These are phyloP conservation scores for Scytalopus superciliaris DNA, from an alignment of 2,113 vertebrate species.

Conservation along the genomic window DNA sequence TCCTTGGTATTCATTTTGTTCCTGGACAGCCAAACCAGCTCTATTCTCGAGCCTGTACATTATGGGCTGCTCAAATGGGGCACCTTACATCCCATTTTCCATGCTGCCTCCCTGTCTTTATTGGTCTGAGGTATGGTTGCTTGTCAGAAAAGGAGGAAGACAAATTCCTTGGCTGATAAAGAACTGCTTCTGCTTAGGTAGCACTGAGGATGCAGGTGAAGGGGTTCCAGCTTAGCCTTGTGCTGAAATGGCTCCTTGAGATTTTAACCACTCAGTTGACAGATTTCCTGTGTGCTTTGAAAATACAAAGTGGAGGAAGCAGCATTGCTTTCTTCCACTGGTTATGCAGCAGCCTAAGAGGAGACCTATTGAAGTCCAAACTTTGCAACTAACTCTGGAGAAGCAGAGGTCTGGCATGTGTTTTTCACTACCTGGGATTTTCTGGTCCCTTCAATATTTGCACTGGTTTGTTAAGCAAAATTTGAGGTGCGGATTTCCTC, in stretches of 20 bases:
- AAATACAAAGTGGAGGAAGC: neutral
- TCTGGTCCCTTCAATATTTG: neutral
- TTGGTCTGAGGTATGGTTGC: neutral
- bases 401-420: neutral
- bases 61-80: neutral
- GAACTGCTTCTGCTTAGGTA: neutral
- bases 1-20: neutral
- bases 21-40: neutral
- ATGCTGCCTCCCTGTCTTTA: neutral
- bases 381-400: neutral
- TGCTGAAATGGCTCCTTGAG: constrained; percentile 23
- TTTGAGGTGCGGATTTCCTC: neutral
- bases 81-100: neutral
- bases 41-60: neutral
- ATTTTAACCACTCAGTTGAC: neutral
- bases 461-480: neutral
- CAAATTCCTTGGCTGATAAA: neutral
- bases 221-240: neutral
- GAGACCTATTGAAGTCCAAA: neutral
- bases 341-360: neutral
- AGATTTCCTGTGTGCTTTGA: neutral
- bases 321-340: neutral
- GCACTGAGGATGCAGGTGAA: neutral
- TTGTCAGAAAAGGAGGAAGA: neutral
- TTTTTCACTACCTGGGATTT: neutral